These are phyloP conservation scores for Lydus trimaculatus DNA, from an alignment of 2,888 invertebrate species.

Conservation along the genomic window DNA sequence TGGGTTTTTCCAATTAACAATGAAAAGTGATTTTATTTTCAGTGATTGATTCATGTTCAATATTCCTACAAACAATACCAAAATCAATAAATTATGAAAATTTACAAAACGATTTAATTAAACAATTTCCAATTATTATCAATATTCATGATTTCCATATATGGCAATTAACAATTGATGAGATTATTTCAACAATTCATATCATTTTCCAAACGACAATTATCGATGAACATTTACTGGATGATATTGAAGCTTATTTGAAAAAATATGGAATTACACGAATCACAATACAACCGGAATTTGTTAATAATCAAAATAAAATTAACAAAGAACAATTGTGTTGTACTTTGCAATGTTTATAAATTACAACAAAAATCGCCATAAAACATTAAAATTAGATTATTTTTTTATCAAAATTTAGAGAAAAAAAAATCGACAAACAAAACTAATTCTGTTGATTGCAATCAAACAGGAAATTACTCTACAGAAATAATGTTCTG, in stretches of 20 bases:
- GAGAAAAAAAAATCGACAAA: not conserved
- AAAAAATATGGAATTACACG: not conserved
- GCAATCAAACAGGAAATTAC: not conserved
- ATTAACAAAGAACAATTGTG: not conserved
- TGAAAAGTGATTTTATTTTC: not conserved
- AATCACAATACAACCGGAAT: conserved; percentile 5
- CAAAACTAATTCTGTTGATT: not conserved
- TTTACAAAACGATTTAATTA: not conserved
- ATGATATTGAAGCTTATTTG: not conserved
- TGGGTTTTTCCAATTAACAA: not conserved
- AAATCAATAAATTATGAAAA: not conserved
- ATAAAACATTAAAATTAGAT: conserved; percentile 1
- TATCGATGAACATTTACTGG: not conserved
- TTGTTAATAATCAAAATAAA: not conserved
- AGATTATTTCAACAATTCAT: not conserved
- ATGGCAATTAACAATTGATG: not conserved
- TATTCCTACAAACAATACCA: not conserved
- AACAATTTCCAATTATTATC: not conserved
- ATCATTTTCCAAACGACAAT: not conserved
- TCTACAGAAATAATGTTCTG: not conserved
- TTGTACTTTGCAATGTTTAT: not conserved
- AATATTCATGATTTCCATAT: not conserved
- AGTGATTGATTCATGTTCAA: not conserved
- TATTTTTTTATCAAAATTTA: too few species aligned
- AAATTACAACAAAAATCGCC: not conserved